A percentile compares a stretch with the other conserved stretches of the same genome.
phyloP scores from a whole-genome alignment of 2,888 invertebrate species.

The Argyresthia goedartella region DNA sequence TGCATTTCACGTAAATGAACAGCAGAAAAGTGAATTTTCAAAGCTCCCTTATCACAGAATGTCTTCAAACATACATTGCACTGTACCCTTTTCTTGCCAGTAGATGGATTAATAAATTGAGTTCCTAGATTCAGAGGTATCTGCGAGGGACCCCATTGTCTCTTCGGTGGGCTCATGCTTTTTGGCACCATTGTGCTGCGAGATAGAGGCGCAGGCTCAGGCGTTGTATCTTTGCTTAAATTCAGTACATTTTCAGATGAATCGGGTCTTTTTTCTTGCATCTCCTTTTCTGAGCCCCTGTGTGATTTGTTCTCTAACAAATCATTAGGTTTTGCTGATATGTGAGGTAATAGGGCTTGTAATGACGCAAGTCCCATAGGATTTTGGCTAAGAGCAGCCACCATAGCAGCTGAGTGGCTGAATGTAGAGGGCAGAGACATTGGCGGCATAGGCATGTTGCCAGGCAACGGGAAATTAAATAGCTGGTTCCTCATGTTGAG shows the following conservation, averaged over 20 bases:
- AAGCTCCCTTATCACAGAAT: conserved; percentile 99
- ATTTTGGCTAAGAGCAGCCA: conserved; percentile 72
- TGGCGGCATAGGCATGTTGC: conserved; percentile 73
- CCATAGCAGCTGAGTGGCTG: conserved; percentile 75
- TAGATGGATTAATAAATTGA: conserved; percentile 91
- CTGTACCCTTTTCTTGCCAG: conserved; percentile 96
- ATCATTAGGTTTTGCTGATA: conserved; percentile 65
- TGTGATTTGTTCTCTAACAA: conserved; percentile 48
- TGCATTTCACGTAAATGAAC: conserved; percentile 99
- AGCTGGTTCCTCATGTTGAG: conserved; percentile 74
- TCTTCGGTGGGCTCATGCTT: conserved; percentile 81
- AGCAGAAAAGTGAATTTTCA: conserved; percentile 99
- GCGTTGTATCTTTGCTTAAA: conserved; percentile 57
- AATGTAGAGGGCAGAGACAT: conserved; percentile 64
- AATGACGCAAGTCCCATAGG: conserved; percentile 74
- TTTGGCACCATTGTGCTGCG: conserved; percentile 72
- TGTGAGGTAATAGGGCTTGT: conserved; percentile 73
- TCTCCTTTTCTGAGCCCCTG: conserved; percentile 30
- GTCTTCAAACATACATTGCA: conserved; percentile 99
- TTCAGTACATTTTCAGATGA: conserved; percentile 60
- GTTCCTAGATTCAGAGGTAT: conserved; percentile 87
- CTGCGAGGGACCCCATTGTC: conserved; percentile 83
- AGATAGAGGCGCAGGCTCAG: conserved; percentile 43
- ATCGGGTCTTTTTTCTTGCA: conserved; percentile 39
- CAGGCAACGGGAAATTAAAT: conserved; percentile 71